Conservation (phyloP, 2,113 vertebrate species). For the Antechinus flavipes region DNA sequence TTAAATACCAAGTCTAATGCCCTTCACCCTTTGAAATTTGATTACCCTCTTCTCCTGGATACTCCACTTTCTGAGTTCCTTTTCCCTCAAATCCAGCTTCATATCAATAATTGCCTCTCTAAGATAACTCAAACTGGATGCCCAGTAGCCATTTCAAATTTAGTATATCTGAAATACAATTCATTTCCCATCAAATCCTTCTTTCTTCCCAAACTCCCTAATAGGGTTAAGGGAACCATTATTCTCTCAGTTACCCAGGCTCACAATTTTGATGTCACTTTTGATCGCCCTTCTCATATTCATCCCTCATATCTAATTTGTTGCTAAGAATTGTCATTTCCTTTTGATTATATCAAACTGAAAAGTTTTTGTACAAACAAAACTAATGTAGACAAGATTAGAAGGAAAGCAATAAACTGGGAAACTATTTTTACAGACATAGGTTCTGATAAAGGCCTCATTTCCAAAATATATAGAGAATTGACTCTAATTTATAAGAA, state of each 20-base stretch:
- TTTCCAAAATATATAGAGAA: too few species aligned
- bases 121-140: neutral
- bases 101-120: neutral
- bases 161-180: neutral
- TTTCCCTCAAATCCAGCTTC: neutral
- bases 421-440: too few species aligned
- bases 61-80: neutral
- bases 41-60: neutral
- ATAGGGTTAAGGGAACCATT: neutral
- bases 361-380: too few species aligned
- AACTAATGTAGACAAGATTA: too few species aligned
- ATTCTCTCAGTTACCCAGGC: neutral
- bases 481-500: too few species aligned
- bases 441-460: too few species aligned
- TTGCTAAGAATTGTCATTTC: neutral
- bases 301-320: neutral
- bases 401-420: too few species aligned
- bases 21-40: neutral
- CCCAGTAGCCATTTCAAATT: neutral
- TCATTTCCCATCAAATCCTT: neutral
- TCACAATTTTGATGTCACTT: neutral
- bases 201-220: neutral
- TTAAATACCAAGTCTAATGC: neutral
- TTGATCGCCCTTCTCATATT: neutral
- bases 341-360: too few species aligned